A percentile compares a stretch with the other conserved stretches of the same genome.
Evolutionary conservation across 2,797 vertebrate species (phyloP).

Genomic region (Harpagifer antarcticus): DNA sequence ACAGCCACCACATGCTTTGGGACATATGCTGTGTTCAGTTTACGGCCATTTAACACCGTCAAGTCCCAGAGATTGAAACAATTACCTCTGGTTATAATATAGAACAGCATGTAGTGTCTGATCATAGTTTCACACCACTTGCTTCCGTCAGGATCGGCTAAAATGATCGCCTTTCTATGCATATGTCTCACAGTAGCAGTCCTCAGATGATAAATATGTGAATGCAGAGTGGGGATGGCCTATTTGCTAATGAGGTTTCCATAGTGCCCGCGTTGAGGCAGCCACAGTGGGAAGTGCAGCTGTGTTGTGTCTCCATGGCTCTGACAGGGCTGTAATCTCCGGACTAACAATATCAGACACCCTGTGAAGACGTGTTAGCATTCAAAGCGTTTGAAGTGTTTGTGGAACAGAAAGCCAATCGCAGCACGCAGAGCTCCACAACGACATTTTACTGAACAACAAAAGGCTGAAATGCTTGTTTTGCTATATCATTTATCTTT

Average conservation of each 20-base stretch:
- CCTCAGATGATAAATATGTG: constrained; percentile 57
- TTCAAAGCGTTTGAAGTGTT: constrained; percentile 77
- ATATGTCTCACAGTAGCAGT: constrained; percentile 47
- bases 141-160: constrained; percentile 28
- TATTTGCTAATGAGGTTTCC: constrained; percentile 78
- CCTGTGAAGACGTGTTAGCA: constrained; percentile 77
- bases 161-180: constrained; percentile 34
- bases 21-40: constrained; percentile 38
- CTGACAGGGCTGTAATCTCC: constrained; percentile 82
- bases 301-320: constrained; percentile 75
- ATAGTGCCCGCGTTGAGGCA: constrained; percentile 71
- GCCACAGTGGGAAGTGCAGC: constrained; percentile 76
- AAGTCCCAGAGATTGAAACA: constrained; percentile 50
- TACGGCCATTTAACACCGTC: constrained; percentile 36
- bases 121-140: constrained; percentile 23
- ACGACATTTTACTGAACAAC: constrained; percentile 56
- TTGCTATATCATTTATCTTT: constrained; percentile 42
- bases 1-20: constrained; percentile 25
- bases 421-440: constrained; percentile 41
- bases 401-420: constrained; percentile 61
- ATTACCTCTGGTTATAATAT: constrained; percentile 50
- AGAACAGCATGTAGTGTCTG: constrained; percentile 24
- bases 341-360: constrained; percentile 80
- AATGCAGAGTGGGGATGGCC: constrained; percentile 49
- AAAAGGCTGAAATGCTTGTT: constrained; percentile 41